Evolutionary conservation across 2,797 vertebrate genomes (phyloP).

Genomic region (Thunnus albacares): DNA sequence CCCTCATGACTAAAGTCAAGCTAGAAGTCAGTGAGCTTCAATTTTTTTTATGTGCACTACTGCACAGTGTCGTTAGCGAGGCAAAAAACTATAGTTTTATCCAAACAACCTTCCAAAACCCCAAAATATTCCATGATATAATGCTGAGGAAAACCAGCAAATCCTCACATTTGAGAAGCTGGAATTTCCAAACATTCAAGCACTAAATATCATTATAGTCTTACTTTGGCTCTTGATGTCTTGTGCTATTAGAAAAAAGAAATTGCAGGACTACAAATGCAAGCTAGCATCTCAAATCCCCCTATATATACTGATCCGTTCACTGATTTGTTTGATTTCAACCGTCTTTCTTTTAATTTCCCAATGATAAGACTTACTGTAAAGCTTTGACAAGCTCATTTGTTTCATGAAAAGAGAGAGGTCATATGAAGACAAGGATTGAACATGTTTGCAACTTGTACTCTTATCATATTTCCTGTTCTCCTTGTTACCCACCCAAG

Average conservation of each 20-base stretch:
- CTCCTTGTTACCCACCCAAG: slow-evolving; percentile 34
- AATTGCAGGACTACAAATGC: neutral
- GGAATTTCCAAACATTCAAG: neutral
- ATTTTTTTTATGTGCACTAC: slow-evolving; percentile 1
- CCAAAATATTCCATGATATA: neutral
- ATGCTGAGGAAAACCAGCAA: neutral
- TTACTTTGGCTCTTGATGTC: neutral
- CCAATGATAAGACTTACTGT: neutral
- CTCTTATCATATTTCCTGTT: slow-evolving; percentile 20
- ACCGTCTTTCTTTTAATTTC: slow-evolving; percentile 23
- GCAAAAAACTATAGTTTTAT: neutral
- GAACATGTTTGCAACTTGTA: neutral
- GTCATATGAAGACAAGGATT: neutral
- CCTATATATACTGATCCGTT: neutral
- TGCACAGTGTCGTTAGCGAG: neutral
- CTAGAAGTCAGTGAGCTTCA: slow-evolving; percentile 11
- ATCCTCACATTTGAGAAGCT: neutral
- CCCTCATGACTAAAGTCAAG: slow-evolving; percentile 17
- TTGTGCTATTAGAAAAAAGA: neutral
- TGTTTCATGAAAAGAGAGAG: neutral
- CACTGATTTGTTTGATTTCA: neutral
- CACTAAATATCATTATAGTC: neutral
- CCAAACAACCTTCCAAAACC: neutral
- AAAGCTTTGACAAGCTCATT: slow-evolving; percentile 2
- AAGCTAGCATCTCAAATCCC: neutral